A percentile compares a stretch with the other conserved stretches of the same genome.
These are phyloP conservation scores for Campaea margaritaria DNA, from an alignment of 2,888 invertebrate species.

Conservation along the genomic window DNA sequence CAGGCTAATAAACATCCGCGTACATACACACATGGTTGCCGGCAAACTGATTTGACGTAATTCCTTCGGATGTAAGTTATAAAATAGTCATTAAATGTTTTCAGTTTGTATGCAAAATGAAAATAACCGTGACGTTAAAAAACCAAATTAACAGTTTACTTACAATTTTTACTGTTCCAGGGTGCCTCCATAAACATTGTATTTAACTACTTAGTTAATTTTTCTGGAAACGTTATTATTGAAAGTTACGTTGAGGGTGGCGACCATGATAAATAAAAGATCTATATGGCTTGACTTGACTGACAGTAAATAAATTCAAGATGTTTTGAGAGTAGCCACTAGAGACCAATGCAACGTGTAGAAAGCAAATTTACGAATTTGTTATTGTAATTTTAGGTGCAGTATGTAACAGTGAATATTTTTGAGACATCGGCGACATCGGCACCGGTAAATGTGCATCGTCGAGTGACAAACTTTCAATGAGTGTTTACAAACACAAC, in stretches of 20 bases:
- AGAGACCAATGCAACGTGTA: too few relatives aligned
- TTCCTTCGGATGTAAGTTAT: constrained; percentile 61
- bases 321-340: too few relatives aligned
- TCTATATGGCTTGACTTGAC: too few relatives aligned
- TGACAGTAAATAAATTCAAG: too few relatives aligned
- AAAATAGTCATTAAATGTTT: constrained; percentile 56
- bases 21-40: constrained; percentile 13
- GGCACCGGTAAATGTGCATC: constrained; percentile 12
- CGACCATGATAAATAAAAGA: too few relatives aligned
- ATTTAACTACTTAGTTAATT: constrained; percentile 18
- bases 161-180: constrained; percentile 20
- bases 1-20: constrained; percentile 2
- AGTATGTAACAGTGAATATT: constrained; percentile 11
- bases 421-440: constrained; percentile 7
- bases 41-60: constrained; percentile 53
- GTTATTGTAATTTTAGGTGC: not conserved
- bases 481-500: constrained; percentile 61
- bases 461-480: constrained; percentile 43
- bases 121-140: constrained; percentile 28
- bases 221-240: constrained; percentile 5
- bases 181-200: constrained; percentile 1
- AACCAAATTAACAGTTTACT: constrained; percentile 1
- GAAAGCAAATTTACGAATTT: too few relatives aligned
- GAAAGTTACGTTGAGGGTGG: too few relatives aligned
- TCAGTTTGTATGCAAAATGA: constrained; percentile 44